These are phyloP conservation scores for Minunthozetes semirufus DNA, from an alignment of 2,888 invertebrate species.

Conservation along the genomic window DNA sequence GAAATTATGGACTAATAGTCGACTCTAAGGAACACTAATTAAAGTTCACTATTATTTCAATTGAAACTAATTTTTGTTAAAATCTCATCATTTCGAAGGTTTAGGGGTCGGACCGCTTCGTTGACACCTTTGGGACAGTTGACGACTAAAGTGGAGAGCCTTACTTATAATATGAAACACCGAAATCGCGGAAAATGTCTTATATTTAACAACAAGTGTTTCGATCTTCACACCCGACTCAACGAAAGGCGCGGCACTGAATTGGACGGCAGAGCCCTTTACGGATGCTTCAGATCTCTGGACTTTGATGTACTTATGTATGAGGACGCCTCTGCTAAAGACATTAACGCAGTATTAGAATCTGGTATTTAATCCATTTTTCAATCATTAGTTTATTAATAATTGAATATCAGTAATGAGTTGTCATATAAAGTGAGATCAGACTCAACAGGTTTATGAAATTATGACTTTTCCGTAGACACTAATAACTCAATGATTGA, in stretches of 20 bases:
- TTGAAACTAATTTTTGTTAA: too few species aligned
- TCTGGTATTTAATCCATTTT: slow-evolving; percentile 6
- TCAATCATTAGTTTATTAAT: not conserved
- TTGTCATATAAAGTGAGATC: too few species aligned
- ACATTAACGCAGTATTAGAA: slow-evolving; percentile 38
- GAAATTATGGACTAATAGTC: too few species aligned
- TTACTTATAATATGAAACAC: slow-evolving; percentile 80
- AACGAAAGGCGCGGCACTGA: slow-evolving; percentile 34
- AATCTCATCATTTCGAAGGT: not conserved
- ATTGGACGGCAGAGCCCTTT: slow-evolving; percentile 31
- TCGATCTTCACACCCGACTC: slow-evolving; percentile 48
- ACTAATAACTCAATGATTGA: too few species aligned
- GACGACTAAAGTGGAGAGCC: slow-evolving; percentile 40
- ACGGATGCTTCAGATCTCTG: slow-evolving; percentile 34
- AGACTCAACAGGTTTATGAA: too few species aligned
- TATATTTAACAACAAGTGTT: slow-evolving; percentile 83
- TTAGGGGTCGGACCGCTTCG: not conserved
- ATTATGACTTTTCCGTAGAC: too few species aligned
- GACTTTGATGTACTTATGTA: slow-evolving; percentile 52
- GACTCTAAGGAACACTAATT: too few species aligned
- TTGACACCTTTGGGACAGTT: not conserved
- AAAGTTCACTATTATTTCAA: too few species aligned
- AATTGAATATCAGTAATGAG: not conserved
- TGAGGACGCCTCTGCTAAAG: slow-evolving; percentile 20
- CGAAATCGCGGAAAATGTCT: slow-evolving; percentile 68